phyloP scores from a whole-genome alignment of 2,888 invertebrate species.

The Slavum lentiscoides region DNA sequence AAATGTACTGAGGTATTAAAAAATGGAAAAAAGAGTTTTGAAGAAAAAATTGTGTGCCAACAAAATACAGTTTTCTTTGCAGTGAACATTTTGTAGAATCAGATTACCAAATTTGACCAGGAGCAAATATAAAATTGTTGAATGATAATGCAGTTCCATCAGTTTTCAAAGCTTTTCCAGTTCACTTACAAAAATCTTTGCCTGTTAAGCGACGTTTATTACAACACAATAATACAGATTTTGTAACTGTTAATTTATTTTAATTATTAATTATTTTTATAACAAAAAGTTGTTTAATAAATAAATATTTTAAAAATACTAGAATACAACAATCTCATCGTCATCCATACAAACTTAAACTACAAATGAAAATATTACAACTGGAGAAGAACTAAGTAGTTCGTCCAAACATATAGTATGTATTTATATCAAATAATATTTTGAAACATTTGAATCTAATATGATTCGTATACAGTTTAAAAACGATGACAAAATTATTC shows the following conservation, averaged over 20 bases:
- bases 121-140: neutral
- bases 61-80: constrained; percentile 5
- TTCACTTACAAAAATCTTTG: constrained; percentile 7
- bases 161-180: neutral
- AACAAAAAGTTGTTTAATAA: neutral
- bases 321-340: neutral
- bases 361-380: neutral
- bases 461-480: neutral
- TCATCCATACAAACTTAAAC: neutral
- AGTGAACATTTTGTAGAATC: constrained; percentile 3
- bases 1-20: neutral
- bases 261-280: neutral
- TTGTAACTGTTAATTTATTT: neutral
- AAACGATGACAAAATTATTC: constrained; percentile 1
- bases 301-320: neutral
- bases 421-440: neutral
- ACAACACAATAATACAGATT: neutral
- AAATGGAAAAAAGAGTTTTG: neutral
- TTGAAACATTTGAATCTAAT: neutral
- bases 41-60: neutral
- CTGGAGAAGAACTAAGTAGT: neutral
- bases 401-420: neutral
- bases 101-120: neutral
- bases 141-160: neutral
- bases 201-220: constrained; percentile 5